Evolutionary conservation across 2,113 vertebrate species (phyloP).

Genomic region (Collichthys lucidus): DNA sequence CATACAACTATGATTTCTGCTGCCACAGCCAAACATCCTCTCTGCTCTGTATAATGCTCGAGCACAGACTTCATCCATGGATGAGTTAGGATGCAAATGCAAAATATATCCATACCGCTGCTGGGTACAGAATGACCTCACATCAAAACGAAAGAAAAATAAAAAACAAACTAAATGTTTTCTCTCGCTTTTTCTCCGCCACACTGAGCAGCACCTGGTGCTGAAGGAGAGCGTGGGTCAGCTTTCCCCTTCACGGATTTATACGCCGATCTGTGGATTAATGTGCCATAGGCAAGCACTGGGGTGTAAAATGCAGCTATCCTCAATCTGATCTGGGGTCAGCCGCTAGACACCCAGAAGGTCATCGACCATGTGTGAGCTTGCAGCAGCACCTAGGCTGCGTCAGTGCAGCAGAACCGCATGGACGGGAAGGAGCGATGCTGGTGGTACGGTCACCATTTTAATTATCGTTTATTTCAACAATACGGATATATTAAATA

Average conservation of each 20-base stretch:
- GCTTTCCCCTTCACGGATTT: constrained; percentile 39
- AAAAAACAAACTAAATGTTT: not conserved
- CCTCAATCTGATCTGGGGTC: constrained; percentile 65
- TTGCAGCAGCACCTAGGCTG: constrained; percentile 5
- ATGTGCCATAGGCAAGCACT: constrained; percentile 51
- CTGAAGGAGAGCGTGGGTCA: constrained; percentile 11
- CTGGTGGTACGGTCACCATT: too few species aligned
- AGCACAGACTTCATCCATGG: not conserved
- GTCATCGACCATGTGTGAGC: constrained; percentile 43
- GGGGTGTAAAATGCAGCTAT: constrained; percentile 64
- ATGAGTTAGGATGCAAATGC: not conserved
- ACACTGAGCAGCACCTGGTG: not conserved
- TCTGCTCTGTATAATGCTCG: not conserved
- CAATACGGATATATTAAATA: too few species aligned
- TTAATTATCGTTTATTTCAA: too few species aligned
- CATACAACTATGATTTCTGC: constrained; percentile 2
- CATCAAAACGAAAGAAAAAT: too few species aligned
- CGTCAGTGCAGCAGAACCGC: not conserved
- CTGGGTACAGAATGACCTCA: too few species aligned
- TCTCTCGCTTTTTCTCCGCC: not conserved
- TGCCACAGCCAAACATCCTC: not conserved
- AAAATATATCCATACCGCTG: not conserved
- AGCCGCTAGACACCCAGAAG: constrained; percentile 37
- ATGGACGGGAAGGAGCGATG: not conserved
- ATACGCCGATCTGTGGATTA: constrained; percentile 42